These are phyloP conservation scores for Leiothrix lutea DNA, from an alignment of 2,113 vertebrate species.

Conservation along the genomic window DNA sequence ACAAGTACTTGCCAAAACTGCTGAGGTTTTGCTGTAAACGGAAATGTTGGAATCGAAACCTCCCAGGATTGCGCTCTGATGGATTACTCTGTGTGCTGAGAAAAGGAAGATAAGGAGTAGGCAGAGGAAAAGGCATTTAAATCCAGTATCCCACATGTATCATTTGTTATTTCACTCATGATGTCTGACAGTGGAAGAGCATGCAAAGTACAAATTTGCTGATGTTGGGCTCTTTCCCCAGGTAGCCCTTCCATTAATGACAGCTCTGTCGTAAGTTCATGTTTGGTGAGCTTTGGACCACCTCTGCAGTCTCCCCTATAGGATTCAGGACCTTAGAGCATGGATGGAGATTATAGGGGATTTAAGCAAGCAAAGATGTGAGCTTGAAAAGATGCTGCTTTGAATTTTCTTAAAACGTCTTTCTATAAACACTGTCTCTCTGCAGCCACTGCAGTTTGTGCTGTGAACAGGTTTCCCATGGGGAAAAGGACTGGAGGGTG, in stretches of 20 bases:
- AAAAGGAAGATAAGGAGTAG: background rate
- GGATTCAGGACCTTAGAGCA: background rate
- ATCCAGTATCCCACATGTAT: background rate
- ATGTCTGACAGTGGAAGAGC: background rate
- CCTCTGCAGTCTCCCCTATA: background rate
- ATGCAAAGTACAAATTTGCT: background rate
- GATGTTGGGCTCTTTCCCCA: background rate
- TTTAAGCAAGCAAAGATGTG: background rate
- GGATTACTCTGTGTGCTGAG: background rate
- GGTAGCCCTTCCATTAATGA: background rate
- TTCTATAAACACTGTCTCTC: background rate
- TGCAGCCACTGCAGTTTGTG: background rate
- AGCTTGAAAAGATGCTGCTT: background rate
- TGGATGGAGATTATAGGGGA: background rate
- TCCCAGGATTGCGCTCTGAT: background rate
- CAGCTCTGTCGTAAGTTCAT: background rate
- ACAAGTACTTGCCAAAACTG: background rate
- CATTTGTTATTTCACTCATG: background rate
- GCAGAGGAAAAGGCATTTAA: background rate
- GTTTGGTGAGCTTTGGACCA: background rate
- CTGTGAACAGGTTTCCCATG: background rate
- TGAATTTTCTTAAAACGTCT: background rate
- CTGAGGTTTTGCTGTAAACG: background rate
- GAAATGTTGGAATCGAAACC: background rate
- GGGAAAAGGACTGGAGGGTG: background rate